Base-by-base conservation (phyloP, 2,888 invertebrate species). In the Chrysolina haemoptera region DNA sequence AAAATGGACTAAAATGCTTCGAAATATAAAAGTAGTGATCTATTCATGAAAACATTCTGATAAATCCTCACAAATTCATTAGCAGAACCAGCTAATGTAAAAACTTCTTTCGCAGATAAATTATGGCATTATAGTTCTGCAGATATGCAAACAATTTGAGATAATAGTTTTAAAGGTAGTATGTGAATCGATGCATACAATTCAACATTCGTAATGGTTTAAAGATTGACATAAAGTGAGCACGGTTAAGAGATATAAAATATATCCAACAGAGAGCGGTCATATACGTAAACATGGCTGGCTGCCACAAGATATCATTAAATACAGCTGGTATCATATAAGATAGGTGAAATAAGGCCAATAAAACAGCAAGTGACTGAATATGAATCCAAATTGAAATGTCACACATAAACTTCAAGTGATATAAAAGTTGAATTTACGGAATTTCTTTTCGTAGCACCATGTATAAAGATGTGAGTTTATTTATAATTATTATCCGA, bases 291-390 rank as follows among this genome's bases (percentile, higher is more conserved):
- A 82, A 83, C 81, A 81, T 80, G 80, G 82, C 80, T 65, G 79
- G 82, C 83, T 83, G 82, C 81, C 81, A 81, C 74, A 76, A 81
- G 82, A 81, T 81, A 83, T 84, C 84, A 81, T 84, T 84, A 84
- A 85, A 77, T 82, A 81, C 81, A 79, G 82, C 81, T 80, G 78
- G 80, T 79, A 83, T 84, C 85, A 82, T 85, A 85, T 86, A 86
- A 86, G 84, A 85, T 85, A 84, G 82, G 85, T 87, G 86, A 87
- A 86, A 86, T 87, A 87, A 83, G 84, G 81, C 81, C 85, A 82
- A 87, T 87, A 87, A 87, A 87, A 87, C 87, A 87, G 87, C 86
- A 85, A 85, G 87, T 85, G 86, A 84, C 85, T 85, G 85, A 78
- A 84, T 82, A 82, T 84, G 85, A 85, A 85, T 83, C 84, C 83